Evolutionary conservation across 1,140 invertebrate genomes (phyloP), one percentile per base, ranked within the genome.

Genomic region (Drosophila sulfurigaster): DNA sequence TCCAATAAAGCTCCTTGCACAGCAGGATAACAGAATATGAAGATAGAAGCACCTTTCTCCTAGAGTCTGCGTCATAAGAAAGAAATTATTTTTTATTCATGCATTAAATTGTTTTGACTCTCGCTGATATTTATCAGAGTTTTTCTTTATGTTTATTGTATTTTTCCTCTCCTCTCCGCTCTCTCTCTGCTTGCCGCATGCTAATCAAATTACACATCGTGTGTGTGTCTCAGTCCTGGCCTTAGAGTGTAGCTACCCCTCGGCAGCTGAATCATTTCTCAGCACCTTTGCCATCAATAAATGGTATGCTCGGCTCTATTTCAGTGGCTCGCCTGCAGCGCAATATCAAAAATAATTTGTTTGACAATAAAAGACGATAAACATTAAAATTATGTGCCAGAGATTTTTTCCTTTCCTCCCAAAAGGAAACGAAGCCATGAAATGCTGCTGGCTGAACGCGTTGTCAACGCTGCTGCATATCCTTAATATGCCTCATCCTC

Each of bases 281-380:
- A 89, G 59, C 78, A 80, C 78, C 78, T 71, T 76, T 75, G 66
- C 43, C 75, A 74, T 79, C 75, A 77, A 69, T 77, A 49, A 28
- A 7, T 58, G 49, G 69, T 60, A 78, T 81, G 69, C 70, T 65
- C 38, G 20, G 20, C 51, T 49, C 41, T 43, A 48, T 57, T 51
- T 30, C 30, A 8, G 20, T 60, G 43, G 52, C 43, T 70, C 62
- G 82, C 82, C 88, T 91, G 82, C 82, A 89, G 89, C 89, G 65
- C 68, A 76, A 82, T 91, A 91, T 91, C 79, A 89, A 91, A 91
- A 91, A 91, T 91, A 91, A 91, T 91, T 91, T 91, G 89, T 89
- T 91, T 91, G 89, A 91, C 89, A 91, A 91, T 91, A 91, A 91
- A 91, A 91, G 89, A 91, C 82, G 89, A 91, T 91, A 91, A 91